Percentiles rank a stretch among this genome's conserved stretches.
Conservation (phyloP, 2,113 vertebrate genomes). For the Gorilla gorilla region DNA sequence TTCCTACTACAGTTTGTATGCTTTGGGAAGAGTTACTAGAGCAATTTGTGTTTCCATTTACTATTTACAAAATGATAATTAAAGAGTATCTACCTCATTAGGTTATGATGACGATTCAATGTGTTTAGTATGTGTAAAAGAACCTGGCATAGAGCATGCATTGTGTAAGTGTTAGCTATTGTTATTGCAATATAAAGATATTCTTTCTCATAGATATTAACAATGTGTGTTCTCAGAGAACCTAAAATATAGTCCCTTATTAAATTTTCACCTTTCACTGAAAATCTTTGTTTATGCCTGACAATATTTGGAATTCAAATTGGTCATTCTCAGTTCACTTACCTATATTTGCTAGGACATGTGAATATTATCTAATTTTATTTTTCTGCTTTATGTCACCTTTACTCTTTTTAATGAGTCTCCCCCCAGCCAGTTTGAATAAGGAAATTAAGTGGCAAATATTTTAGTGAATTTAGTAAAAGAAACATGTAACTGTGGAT, state of each 20-base stretch:
- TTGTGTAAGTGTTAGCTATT: neutral
- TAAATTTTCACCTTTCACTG: neutral
- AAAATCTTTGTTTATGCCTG: neutral
- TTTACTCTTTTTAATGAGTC: conserved; percentile 52
- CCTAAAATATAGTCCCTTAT: neutral
- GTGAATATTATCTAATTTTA: conserved; percentile 34
- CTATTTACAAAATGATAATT: neutral
- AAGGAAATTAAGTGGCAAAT: conserved; percentile 63
- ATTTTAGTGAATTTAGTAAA: conserved; percentile 62
- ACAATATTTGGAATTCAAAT: conserved; percentile 44
- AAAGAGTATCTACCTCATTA: neutral
- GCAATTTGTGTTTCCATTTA: neutral
- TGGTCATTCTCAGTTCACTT: conserved; percentile 40
- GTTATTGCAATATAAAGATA: neutral
- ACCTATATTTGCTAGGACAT: neutral
- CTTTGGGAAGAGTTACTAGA: neutral
- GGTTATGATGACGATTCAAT: neutral
- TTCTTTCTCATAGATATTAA: neutral
- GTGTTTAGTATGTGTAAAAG: neutral
- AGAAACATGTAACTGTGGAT: conserved; percentile 42
- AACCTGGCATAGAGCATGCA: neutral
- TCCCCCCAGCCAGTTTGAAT: conserved; percentile 62
- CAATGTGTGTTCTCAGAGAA: neutral
- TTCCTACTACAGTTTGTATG: neutral
- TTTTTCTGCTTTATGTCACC: neutral